Conservation (phyloP, 2,797 vertebrate species). For the Molothrus ater region DNA sequence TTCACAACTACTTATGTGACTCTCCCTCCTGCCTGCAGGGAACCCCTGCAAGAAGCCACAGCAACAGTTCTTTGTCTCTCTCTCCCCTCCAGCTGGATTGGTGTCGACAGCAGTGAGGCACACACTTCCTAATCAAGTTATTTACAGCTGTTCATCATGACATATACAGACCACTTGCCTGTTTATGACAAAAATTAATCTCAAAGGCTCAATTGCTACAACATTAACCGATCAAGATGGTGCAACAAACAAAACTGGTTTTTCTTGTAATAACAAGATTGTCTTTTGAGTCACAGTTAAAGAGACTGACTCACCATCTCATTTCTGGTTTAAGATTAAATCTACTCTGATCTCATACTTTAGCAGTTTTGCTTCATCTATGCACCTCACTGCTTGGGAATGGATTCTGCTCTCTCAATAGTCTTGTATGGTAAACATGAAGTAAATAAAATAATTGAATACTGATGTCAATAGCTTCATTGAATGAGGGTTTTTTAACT, state of each 20-base stretch:
- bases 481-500: background rate
- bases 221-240: background rate
- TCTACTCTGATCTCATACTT: background rate
- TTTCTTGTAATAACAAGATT: background rate
- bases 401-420: background rate
- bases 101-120: background rate
- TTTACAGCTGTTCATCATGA: background rate
- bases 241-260: background rate
- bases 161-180: accelerated
- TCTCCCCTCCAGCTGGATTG: background rate
- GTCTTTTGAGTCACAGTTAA: background rate
- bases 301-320: background rate
- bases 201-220: background rate
- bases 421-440: background rate
- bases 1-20: background rate
- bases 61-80: background rate
- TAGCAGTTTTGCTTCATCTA: background rate
- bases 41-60: background rate
- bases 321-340: background rate
- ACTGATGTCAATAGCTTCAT: background rate
- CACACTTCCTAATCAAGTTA: background rate
- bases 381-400: background rate
- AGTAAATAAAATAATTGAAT: background rate
- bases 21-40: background rate
- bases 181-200: background rate